Evolutionary conservation across 2,888 invertebrate genomes (phyloP).

Genomic region (Pecten maximus): DNA sequence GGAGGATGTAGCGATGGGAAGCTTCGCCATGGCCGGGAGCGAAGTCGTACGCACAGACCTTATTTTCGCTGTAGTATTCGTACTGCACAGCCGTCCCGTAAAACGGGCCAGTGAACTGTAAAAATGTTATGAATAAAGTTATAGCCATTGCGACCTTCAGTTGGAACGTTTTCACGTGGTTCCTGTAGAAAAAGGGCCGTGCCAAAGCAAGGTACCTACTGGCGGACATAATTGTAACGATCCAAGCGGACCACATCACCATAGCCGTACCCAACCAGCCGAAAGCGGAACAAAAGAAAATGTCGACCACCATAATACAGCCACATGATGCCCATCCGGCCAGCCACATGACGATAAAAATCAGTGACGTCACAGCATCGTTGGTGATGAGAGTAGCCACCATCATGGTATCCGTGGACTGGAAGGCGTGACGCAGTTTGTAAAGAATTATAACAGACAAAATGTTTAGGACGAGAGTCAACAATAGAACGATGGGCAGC

Average conservation of each 20-base stretch:
- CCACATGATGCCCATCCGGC: neutral
- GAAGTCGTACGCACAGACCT: constrained; percentile 13
- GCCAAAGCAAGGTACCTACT: neutral
- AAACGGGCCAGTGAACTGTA: neutral
- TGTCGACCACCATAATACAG: neutral
- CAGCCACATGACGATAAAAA: neutral
- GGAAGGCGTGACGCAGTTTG: neutral
- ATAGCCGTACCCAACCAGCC: neutral
- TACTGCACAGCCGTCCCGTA: neutral
- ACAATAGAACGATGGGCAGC: neutral
- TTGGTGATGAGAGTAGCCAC: neutral
- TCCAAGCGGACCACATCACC: constrained; percentile 22
- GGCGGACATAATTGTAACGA: neutral
- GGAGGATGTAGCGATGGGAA: neutral
- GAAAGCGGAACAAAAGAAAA: neutral
- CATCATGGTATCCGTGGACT: neutral
- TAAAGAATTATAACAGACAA: neutral
- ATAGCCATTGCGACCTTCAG: neutral
- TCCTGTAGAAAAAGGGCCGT: neutral
- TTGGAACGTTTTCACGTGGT: neutral
- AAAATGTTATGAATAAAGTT: neutral
- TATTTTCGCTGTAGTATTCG: neutral
- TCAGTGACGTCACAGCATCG: neutral
- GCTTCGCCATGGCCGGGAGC: neutral
- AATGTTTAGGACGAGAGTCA: neutral